Base-by-base conservation (phyloP, 2,113 vertebrate genomes). In the Stegostoma tigrinum region DNA sequence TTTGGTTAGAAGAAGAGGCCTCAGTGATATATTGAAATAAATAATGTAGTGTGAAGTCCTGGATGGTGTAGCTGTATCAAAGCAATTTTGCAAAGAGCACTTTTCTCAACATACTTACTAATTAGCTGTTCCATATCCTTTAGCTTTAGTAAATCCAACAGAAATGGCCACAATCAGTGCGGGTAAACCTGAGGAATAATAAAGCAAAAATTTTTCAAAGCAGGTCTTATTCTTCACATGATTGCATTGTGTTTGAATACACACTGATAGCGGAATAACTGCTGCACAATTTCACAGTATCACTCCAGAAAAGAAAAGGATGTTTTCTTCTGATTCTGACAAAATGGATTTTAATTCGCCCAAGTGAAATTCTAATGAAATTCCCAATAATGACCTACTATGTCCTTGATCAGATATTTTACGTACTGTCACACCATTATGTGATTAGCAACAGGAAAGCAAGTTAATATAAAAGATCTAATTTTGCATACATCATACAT, bases 121-220 rank as follows among this genome's bases (percentile, higher is more conserved):
- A 98, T 97, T 99, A 45, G 98, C 97, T 4, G 99, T 99, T 96
- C 99, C 99, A 0, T 99, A 99, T 97, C 99, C 99, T 98, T 99
- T 99, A 93, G 99, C 98, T 97, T 98, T 97, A 12, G 99, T 99
- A 97, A 99, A 99, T 96, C 99, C 99, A 0, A 99, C 99, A 0
- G 99, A 99, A 97, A 99, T 98, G 0, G 99, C 99, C 94, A 99
- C 99, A 96, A 99, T 98, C 34, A 99, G 97, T 68, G 99, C 99
- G 86, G 99, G 98, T 96, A 98, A 97, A 95, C 98, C 98, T 98
- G 96, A 15, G 89, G 96, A 96, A 48, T 95, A 96, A 96, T 34
- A 75, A 34, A 7, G 72, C 27, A 72, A 95, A 72, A 45, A 72
- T 52, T 45, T 52, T 17, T 72, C 27, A 52, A 95, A 30, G 38